Evolutionary conservation across 2,888 invertebrate genomes (phyloP), one percentile per base, ranked within the genome.

Genomic region (Conomelus anceps): DNA sequence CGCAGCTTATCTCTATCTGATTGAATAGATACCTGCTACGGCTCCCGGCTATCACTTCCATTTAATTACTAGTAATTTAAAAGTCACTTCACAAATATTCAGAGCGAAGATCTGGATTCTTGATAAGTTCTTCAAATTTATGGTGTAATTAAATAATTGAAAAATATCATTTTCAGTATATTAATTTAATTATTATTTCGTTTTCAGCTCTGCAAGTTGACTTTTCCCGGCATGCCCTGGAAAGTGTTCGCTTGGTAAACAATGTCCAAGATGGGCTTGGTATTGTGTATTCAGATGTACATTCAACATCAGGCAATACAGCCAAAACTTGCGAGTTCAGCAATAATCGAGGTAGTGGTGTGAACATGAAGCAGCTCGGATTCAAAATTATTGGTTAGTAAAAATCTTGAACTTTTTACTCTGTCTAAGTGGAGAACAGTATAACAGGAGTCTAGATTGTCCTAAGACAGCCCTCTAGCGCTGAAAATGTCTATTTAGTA

Each of bases 181-280:
- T n/a, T 22, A 29, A 17, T 29, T 90, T 87, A 26, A 26, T 89
- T 22, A 20, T 24, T 17, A 34, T 90, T 88, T 90, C 88, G 89
- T 85, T 90, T 90, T 23, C 91, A 93, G 98, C 98, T 0, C 93
- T 98, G 20, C 98, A 98, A 94, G 96, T 98, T 91, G 98, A 98
- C 92, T 97, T 97, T 92, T 96, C 97, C 0, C 94, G 97, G 22
- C 97, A 97, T 92, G 96, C 97, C 91, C 94, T 98, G 91, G 97
- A 98, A 93, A 97, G 96, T 92, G 95, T 98, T 1, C 95, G 96
- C 91, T 95, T 99, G 22, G 94, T 95, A 0, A 96, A 98, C 92
- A 99, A 99, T 93, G 96, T 97, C 89, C 97, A 98, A 92, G 98
- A 99, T 92, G 99, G 99, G 0, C 94, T 99, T 26, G 99, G 98